Base-by-base conservation (phyloP, 2,888 invertebrate species). In the Agelastica alni region DNA sequence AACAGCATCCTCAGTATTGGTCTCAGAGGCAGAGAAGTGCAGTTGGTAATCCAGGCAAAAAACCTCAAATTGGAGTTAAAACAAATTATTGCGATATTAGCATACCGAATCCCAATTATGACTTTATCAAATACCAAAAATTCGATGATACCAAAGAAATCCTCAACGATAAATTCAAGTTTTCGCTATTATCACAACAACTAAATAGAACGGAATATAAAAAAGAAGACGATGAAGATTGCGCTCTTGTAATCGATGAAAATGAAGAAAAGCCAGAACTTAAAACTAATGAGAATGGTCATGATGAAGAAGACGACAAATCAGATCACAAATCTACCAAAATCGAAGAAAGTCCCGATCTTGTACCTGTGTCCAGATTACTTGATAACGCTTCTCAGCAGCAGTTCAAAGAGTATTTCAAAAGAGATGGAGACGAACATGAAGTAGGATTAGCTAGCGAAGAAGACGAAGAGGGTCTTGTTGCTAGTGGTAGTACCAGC, bases 1-100 rank as follows among this genome's bases (percentile, higher is more conserved):
- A 94, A 67, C 94, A 95, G 66, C 96, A 96, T 78, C 94, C 94
- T 0, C 90, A 92, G 58, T 88, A 85, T 70, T 94, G 93, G 89
- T 89, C 89, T 46, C 89, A 91, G 60, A 80, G 91, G 31, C 87
- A 91, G 65, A 77, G 86, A 17, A 81, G 81, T 2, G 82, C 82
- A 0, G 80, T 84, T 34, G 78, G 79, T 2, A 78, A 76, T 17
- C 75, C 81, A 13, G 80, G 81, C 0, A 68, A 82, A 47, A 82
- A 82, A 54, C 77, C 78, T 0, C 75, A 78, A 52, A 58, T 60
- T 16, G 62, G 64, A 2, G 44, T 67, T 31, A 73, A 73, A 60
- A 62, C 69, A 2, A 66, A 60, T 51, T 70, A 63, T 58, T 69
- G 71, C 58, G 70, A 70, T 55, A 58, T 75, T 43, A 70, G 69